Evolutionary conservation across 2,113 vertebrate species (phyloP).

Genomic region (Cavia aperea): DNA sequence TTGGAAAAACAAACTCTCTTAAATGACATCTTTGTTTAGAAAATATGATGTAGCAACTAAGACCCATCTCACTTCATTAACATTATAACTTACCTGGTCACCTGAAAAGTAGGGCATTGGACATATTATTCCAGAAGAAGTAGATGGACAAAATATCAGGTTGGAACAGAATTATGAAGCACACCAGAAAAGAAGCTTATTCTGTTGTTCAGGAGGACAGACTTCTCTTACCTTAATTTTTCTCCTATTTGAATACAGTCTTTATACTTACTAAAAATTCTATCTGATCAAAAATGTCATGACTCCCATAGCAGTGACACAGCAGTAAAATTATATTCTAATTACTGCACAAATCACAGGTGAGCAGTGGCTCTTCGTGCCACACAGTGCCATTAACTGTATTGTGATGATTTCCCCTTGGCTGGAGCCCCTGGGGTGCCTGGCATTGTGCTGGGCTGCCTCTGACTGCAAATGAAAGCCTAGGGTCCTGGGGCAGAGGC

Average conservation of each 20-base stretch:
- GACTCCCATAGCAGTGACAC: background rate
- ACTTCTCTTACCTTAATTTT: background rate
- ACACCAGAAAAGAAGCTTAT: background rate
- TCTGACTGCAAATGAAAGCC: fast-evolving
- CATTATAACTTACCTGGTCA: background rate
- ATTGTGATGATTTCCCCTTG: background rate
- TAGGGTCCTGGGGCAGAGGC: too few relatives aligned
- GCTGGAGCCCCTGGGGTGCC: fast-evolving
- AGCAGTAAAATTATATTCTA: background rate
- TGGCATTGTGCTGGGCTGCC: background rate
- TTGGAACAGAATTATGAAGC: background rate
- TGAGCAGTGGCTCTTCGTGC: fast-evolving
- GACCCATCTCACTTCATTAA: background rate
- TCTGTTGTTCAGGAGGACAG: background rate
- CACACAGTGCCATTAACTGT: background rate
- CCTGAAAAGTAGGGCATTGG: background rate
- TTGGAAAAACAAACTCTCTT: background rate
- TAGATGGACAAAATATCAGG: background rate
- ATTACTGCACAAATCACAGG: background rate
- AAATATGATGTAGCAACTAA: background rate
- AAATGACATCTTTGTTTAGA: background rate
- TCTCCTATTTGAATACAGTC: background rate
- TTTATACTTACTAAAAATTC: background rate
- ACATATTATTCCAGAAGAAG: background rate
- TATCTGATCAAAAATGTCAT: background rate